These are phyloP conservation scores for Helicorthomorpha holstii DNA, from an alignment of 1,140 invertebrate species.

Conservation along the genomic window DNA sequence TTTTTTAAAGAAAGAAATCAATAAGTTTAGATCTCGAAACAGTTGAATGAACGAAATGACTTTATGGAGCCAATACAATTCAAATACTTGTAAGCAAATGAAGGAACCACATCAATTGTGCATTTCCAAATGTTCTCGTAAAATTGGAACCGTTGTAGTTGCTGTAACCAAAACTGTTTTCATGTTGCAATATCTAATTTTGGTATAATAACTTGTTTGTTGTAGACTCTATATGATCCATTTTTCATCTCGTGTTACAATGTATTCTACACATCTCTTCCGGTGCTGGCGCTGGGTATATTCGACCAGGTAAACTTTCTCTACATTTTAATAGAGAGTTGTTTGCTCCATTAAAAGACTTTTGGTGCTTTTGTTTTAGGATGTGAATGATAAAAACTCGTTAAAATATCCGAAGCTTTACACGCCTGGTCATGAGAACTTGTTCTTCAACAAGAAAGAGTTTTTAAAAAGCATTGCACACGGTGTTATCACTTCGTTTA, in stretches of 20 bases:
- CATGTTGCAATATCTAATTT: too few species aligned
- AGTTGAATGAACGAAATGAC: too few species aligned
- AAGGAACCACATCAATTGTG: too few species aligned
- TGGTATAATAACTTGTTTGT: too few species aligned
- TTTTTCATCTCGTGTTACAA: constrained; percentile 46
- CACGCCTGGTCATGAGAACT: constrained; percentile 77
- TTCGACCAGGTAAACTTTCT: constrained; percentile 36
- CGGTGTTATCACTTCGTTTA: constrained; percentile 87
- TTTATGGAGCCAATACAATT: too few species aligned
- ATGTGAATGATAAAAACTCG: constrained; percentile 73
- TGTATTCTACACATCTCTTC: constrained; percentile 44
- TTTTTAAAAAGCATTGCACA: constrained; percentile 86
- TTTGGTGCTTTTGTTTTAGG: constrained; percentile 23
- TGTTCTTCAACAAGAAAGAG: constrained; percentile 92
- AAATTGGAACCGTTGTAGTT: too few species aligned
- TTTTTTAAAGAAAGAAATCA: too few species aligned
- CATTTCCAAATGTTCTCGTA: too few species aligned
- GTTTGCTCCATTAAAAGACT: constrained; percentile 3
- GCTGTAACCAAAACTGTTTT: too few species aligned
- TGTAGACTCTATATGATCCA: constrained; percentile 42
- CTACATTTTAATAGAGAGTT: not conserved
- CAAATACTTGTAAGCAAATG: too few species aligned
- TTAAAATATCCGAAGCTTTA: constrained; percentile 87
- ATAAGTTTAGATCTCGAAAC: too few species aligned
- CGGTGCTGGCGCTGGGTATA: constrained; percentile 39